These are phyloP conservation scores for Pogonomyrmex barbatus DNA, from an alignment of 1,140 invertebrate genomes.

Conservation along the genomic window DNA sequence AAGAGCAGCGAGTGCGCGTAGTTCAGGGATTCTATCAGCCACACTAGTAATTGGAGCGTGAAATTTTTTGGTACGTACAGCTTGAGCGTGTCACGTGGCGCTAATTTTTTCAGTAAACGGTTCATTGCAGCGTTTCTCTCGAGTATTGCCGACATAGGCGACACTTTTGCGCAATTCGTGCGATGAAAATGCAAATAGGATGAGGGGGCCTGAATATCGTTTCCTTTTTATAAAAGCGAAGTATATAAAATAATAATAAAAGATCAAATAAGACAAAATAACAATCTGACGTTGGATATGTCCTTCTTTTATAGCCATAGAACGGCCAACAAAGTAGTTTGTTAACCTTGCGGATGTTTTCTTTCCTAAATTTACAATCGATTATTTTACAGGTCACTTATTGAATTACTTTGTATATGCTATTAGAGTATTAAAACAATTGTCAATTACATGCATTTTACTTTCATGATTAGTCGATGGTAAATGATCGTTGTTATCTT, in stretches of 20 bases:
- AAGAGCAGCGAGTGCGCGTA: constrained; percentile 12
- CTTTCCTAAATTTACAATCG: not conserved
- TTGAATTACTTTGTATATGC: not conserved
- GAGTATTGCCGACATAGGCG: constrained; percentile 8
- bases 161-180: constrained; percentile 14
- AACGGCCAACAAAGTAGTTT: not conserved
- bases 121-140: constrained; percentile 23
- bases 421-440: not conserved
- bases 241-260: not conserved
- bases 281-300: not conserved
- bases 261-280: constrained; percentile 8
- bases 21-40: not conserved
- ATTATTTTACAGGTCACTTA: not conserved
- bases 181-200: constrained; percentile 39
- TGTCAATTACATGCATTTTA: not conserved
- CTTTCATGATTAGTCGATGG: not conserved
- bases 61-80: constrained; percentile 52
- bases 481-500: constrained; percentile 13
- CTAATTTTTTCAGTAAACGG: constrained; percentile 44
- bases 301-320: not conserved
- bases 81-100: constrained; percentile 12
- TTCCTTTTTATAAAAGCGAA: constrained; percentile 1
- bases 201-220: not conserved
- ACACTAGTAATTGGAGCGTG: constrained; percentile 43
- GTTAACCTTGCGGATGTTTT: not conserved